These are phyloP conservation scores for Lordiphosa mommai DNA, from an alignment of 1,140 invertebrate genomes.

Conservation along the genomic window DNA sequence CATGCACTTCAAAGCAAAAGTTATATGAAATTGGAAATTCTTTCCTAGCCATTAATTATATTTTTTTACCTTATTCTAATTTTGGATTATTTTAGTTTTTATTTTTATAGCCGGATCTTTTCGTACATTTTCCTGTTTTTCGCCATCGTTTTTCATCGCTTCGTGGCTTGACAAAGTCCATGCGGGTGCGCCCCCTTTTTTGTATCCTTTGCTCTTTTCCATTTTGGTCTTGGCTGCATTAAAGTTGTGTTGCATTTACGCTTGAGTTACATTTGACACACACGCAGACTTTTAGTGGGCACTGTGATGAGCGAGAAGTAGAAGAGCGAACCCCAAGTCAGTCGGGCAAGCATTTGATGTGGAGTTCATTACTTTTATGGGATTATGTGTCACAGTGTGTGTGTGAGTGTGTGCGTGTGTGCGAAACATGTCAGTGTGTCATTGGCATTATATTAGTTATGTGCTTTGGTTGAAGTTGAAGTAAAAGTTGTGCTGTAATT, in stretches of 20 bases:
- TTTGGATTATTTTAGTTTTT: no score
- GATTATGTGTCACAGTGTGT: conserved; percentile 57
- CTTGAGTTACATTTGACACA: conserved; percentile 41
- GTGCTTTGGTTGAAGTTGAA: conserved; percentile 13
- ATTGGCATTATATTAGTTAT: conserved; percentile 66
- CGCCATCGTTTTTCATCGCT: conserved; percentile 15
- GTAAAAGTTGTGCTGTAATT: conserved; percentile 48
- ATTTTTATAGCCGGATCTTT: no score
- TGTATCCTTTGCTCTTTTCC: conserved; percentile 1
- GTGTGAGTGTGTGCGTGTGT: conserved; percentile 7
- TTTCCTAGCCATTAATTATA: neutral
- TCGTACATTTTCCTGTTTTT: no score
- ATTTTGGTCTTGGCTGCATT: conserved; percentile 39
- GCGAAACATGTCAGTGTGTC: conserved; percentile 41
- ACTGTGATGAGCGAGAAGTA: conserved; percentile 42
- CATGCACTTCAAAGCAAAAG: no score
- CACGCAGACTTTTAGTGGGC: conserved; percentile 43
- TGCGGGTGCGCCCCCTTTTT: conserved; percentile 13
- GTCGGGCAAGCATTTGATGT: conserved; percentile 56
- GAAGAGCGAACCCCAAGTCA: conserved; percentile 28
- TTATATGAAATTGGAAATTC: neutral
- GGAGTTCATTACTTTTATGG: conserved; percentile 75
- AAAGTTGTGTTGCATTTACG: conserved; percentile 63
- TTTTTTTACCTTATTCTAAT: no score
- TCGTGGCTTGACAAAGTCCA: conserved; percentile 20